Percentiles rank a stretch among this genome's conserved stretches.
phyloP scores from a whole-genome alignment of 2,888 invertebrate species.

The Drosophila borborema region DNA sequence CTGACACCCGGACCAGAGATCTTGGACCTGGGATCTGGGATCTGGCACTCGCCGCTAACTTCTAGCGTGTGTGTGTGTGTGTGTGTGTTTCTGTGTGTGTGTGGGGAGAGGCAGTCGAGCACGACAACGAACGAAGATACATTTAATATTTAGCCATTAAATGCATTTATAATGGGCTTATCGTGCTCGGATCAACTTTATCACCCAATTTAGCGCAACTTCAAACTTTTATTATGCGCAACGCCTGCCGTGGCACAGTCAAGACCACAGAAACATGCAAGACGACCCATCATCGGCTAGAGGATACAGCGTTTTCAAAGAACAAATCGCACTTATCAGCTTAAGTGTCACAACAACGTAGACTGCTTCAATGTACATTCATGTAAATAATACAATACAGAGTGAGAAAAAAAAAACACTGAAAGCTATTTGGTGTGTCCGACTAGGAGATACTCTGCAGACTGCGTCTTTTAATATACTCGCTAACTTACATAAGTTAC shows the following conservation, averaged over 20 bases:
- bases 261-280: conserved; percentile 23
- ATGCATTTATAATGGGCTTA: conserved; percentile 83
- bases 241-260: conserved; percentile 14
- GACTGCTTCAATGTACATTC: conserved; percentile 8
- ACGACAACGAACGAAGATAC: conserved; percentile 71
- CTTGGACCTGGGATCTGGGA: conserved; percentile 21
- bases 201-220: conserved; percentile 74
- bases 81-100: background rate
- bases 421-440: background rate
- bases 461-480: too few relatives aligned
- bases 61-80: conserved; percentile 20
- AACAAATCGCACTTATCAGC: conserved; percentile 34
- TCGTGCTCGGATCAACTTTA: conserved; percentile 83
- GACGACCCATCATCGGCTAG: conserved; percentile 6
- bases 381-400: conserved; percentile 8
- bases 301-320: conserved; percentile 2
- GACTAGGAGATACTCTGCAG: background rate
- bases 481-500: too few relatives aligned
- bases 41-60: conserved; percentile 18
- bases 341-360: conserved; percentile 50
- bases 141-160: conserved; percentile 78
- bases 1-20: conserved; percentile 37
- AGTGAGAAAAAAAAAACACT: background rate
- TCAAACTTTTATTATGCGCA: conserved; percentile 68
- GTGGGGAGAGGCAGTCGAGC: conserved; percentile 33